Evolutionary conservation across 2,888 invertebrate genomes (phyloP), one percentile per base, ranked within the genome.

Genomic region (Serrognathus titanus): DNA sequence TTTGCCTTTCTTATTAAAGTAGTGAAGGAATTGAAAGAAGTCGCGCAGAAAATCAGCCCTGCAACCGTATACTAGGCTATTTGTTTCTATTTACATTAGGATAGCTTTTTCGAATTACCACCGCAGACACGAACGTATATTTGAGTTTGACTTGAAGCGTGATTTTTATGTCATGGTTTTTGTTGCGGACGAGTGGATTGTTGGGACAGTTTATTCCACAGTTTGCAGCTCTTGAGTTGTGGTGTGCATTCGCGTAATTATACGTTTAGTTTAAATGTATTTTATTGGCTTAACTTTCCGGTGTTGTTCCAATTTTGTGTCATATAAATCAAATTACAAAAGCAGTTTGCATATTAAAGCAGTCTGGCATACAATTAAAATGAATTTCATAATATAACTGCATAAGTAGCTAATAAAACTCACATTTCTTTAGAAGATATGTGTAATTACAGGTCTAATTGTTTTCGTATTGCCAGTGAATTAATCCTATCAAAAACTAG

Each of bases 1-100:
- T 76, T 76, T 75, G 75, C 71, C 68, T 74, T 75, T 73, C 74
- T 72, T 72, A 74, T 75, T 71, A 69, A 61, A 60, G 61, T 60
- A 48, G 36, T 54, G 39, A 43, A 59, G 58, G 58, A 59, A 63
- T 64, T 55, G 62, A 62, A 64, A 53, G 61, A 62, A 64, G 62
- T 64, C 63, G 64, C 61, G 58, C 60, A 62, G 65, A 66, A 69
- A 67, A 67, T 67, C 66, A 63, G 55, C 45, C 61, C 60, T 38
- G 54, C 60, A 62, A 63, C 64, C 64, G 60, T 59, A 63, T 60
- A 60, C 61, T 55, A 3, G 16, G 65, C 68, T 64, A 68, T 70
- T 69, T 69, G 67, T 69, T 69, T 68, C 64, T 65, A 63, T 66
- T 67, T 67, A 64, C 57, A 46, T 37, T 12, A 37, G 43, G 47